Percentiles rank a stretch among this genome's conserved stretches.
Evolutionary conservation across 2,113 vertebrate genomes (phyloP).

Genomic region (Macaca mulatta): DNA sequence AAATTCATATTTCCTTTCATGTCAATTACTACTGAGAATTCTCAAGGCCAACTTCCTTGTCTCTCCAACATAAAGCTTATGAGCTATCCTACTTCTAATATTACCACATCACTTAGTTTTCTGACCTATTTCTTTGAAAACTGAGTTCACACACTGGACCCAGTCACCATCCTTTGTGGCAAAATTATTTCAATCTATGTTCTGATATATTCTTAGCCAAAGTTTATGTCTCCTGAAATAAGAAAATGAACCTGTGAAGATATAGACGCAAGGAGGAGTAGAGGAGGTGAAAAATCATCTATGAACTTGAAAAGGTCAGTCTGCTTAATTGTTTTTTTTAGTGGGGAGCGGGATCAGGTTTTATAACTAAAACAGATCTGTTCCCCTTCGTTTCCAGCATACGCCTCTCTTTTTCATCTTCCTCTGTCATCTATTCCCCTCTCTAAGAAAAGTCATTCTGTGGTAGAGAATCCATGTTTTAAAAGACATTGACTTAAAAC

Average conservation of each 20-base stretch:
- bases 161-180: not conserved
- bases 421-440: not conserved
- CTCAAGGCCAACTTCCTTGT: not conserved
- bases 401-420: not conserved
- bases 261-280: not conserved
- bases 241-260: not conserved
- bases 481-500: slow-evolving; percentile 58
- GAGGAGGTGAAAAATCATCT: not conserved
- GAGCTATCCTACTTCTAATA: not conserved
- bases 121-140: not conserved
- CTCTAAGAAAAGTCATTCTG: not conserved
- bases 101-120: not conserved
- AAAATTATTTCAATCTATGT: not conserved
- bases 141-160: not conserved
- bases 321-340: not conserved
- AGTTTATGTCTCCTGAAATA: not conserved
- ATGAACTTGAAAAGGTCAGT: not conserved
- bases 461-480: slow-evolving; percentile 18
- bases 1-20: not conserved
- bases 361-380: not conserved
- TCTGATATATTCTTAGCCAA: not conserved
- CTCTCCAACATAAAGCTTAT: not conserved
- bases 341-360: not conserved
- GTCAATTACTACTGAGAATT: not conserved
- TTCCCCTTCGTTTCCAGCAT: not conserved